phyloP scores from a whole-genome alignment of 2,888 invertebrate species.

The Coelopa pilipes region DNA sequence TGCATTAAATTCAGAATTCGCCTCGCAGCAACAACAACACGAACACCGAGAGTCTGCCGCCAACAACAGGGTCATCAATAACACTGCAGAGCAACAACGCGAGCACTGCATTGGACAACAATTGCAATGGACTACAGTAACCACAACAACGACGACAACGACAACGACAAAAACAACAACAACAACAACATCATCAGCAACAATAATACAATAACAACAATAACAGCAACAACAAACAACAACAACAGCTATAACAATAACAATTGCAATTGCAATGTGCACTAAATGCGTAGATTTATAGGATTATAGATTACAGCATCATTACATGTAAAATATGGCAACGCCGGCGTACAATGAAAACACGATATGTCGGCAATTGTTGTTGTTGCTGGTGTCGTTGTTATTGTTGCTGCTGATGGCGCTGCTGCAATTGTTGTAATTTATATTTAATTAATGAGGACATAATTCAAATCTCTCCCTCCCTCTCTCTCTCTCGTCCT shows the following conservation, averaged over 20 bases:
- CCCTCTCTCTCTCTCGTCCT: too few relatives aligned
- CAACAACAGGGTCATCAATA: too few relatives aligned
- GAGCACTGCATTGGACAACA: too few relatives aligned
- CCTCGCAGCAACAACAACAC: neutral
- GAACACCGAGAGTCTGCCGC: too few relatives aligned
- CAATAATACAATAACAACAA: neutral
- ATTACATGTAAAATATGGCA: conserved; percentile 32
- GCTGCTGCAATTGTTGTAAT: conserved; percentile 33
- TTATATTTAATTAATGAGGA: conserved; percentile 33
- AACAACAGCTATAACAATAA: conserved; percentile 12
- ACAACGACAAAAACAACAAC: neutral
- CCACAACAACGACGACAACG: too few relatives aligned
- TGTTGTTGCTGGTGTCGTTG: conserved; percentile 25
- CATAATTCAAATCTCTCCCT: conserved; percentile 1
- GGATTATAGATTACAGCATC: conserved; percentile 34
- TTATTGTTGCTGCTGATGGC: conserved; percentile 21
- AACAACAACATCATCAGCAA: neutral
- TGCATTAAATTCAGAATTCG: conserved; percentile 2
- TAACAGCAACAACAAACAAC: conserved; percentile 5
- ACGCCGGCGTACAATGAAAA: conserved; percentile 15
- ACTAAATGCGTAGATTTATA: conserved; percentile 29
- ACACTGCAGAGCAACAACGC: too few relatives aligned
- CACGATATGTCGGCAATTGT: conserved; percentile 18
- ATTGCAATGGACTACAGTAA: too few relatives aligned
- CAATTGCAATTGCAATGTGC: neutral